Base-by-base conservation (phyloP, 1,140 invertebrate species). In the Temnothorax nylanderi region DNA sequence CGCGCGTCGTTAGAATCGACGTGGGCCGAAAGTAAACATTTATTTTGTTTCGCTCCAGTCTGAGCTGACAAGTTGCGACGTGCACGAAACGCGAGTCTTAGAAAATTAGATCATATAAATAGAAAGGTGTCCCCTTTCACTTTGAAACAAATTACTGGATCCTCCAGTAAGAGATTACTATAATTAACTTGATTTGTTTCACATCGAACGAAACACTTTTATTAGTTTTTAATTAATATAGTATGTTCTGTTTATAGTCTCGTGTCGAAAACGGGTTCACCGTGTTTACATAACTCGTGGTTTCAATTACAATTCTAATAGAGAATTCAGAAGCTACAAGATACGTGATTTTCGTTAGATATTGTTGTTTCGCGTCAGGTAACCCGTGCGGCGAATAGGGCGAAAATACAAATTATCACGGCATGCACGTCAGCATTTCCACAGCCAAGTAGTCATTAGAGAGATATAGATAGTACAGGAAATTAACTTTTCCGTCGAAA, bases 241-340 rank as follows among this genome's bases (percentile, higher is more conserved):
- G 32, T 32, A 44, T 60, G 1, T 41, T 47, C 26, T 16, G 16
- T 47, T 76, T 41, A 1, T 26, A 76, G 8, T 62, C 21, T 44
- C 16, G 34, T 41, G 5, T 60, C 51, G 32, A 56, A 6, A 58
- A 44, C 6, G 11, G 13, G 54, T 44, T 44, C 8, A 18, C 0
- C 13, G 47, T 5, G 77, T 44, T 54, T 80, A 51, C 21, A 26
- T 26, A 26, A 26, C 44, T 34, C 13, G 16, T 21, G 0, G 16
- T 47, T 74, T 82, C 7, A 34, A 62, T 84, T 58, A 3, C 18
- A 75, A 75, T 84, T 74, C 41, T 84, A 21, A 84, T 75, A 26
- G 26, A 26, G 26, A 26, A 26, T 26, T 26, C n/a, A 49, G 8
- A 74, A 47, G 18, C 7, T 74, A 13, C 0, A 5, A 32, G 26